phyloP scores from a whole-genome alignment of 2,888 invertebrate species.

The Drosophila imparisetae region DNA sequence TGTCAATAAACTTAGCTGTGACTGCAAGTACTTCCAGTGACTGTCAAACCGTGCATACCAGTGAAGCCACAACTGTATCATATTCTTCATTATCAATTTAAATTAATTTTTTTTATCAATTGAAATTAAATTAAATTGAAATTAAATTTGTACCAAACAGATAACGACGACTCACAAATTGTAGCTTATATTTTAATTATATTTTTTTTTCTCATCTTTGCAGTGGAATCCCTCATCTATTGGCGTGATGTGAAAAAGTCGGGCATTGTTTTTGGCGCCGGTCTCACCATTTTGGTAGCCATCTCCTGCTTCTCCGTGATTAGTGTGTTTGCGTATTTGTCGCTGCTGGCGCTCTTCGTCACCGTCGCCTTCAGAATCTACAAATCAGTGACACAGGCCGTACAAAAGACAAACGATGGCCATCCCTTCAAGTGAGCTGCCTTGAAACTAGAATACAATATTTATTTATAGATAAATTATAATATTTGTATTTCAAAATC shows the following conservation, averaged over 20 bases:
- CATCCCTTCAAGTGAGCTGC: conserved; percentile 97
- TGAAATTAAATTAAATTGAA: neutral
- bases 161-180: conserved; percentile 1
- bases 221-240: conserved; percentile 98
- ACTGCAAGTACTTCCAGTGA: neutral
- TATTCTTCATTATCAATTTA: neutral
- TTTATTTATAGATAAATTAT: neutral
- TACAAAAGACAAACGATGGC: conserved; percentile 98
- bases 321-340: conserved; percentile 96
- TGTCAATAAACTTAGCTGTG: neutral
- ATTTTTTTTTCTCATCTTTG: conserved; percentile 77
- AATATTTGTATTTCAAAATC: neutral
- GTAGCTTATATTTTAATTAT: conserved; percentile 1
- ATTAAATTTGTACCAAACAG: neutral
- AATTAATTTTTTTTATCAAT: neutral
- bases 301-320: conserved; percentile 98
- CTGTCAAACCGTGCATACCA: neutral
- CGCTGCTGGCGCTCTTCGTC: conserved; percentile 92
- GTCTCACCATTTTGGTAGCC: conserved; percentile 94
- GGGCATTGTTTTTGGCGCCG: conserved; percentile 96
- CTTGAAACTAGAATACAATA: neutral
- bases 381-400: conserved; percentile 96
- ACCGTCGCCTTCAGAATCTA: conserved; percentile 98
- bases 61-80: neutral
- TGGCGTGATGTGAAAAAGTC: conserved; percentile 98